These are phyloP conservation scores for Agapostemon virescens DNA, from an alignment of 2,888 invertebrate genomes.

Conservation along the genomic window DNA sequence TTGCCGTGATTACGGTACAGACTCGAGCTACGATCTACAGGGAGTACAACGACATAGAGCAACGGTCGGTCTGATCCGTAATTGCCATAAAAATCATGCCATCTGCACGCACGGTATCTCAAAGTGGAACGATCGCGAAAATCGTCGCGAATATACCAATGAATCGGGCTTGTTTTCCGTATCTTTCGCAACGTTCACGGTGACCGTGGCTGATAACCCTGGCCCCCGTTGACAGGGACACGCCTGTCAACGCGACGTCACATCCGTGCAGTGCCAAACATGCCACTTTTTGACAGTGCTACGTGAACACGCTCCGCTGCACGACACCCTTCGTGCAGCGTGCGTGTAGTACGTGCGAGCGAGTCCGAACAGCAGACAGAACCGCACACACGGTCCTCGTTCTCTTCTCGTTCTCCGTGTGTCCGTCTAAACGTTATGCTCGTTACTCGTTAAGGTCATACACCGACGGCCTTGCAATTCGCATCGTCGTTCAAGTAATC, in stretches of 20 bases:
- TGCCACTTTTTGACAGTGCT: conserved; percentile 68
- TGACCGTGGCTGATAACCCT: conserved; percentile 33
- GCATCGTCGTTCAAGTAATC: conserved; percentile 66
- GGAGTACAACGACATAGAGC: conserved; percentile 11
- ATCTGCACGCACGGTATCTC: conserved; percentile 69
- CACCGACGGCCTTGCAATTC: conserved; percentile 75
- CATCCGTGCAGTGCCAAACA: conserved; percentile 46
- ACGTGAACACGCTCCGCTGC: conserved; percentile 55
- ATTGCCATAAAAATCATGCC: conserved; percentile 70
- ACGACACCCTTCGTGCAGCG: conserved; percentile 47
- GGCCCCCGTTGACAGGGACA: conserved; percentile 28
- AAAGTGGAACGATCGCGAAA: conserved; percentile 56
- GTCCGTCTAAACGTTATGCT: conserved; percentile 67
- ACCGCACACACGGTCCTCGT: conserved; percentile 37
- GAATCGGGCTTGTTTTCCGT: conserved; percentile 39
- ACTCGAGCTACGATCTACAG: conserved; percentile 30
- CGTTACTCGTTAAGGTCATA: conserved; percentile 77
- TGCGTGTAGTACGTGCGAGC: conserved; percentile 44
- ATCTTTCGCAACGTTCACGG: conserved; percentile 27
- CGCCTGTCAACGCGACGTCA: conserved; percentile 56
- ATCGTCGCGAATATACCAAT: conserved; percentile 45
- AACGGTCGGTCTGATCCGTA: conserved; percentile 50
- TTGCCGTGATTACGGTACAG: conserved; percentile 47
- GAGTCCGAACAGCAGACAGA: conserved; percentile 46
- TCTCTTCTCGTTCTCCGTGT: conserved; percentile 45